These are phyloP conservation scores for Theonella swinhoei DNA, from an alignment of 37 sponge, comb jelly and placozoan species.

Conservation along the genomic window DNA sequence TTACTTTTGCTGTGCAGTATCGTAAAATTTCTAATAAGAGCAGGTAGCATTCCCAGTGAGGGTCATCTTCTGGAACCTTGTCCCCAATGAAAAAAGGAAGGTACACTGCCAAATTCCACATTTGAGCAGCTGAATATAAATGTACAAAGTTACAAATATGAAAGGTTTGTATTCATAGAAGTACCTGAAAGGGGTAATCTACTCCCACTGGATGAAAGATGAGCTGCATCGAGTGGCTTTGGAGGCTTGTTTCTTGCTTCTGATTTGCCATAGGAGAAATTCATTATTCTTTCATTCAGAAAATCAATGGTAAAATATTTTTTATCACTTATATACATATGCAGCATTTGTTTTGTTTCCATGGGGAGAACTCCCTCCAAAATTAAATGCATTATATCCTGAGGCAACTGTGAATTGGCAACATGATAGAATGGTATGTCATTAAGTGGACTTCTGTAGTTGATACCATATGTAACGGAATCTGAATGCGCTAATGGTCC, in stretches of 20 bases:
- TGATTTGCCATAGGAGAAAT: constrained; percentile 23
- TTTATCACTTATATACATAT: background rate
- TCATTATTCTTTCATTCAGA: no score
- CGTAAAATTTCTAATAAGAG: constrained; percentile 21
- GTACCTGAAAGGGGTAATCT: no score
- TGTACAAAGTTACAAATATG: no score
- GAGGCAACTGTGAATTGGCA: constrained; percentile 38
- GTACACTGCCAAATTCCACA: constrained; percentile 5
- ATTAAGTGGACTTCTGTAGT: constrained; percentile 31
- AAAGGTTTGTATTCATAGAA: no score
- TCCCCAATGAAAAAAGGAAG: constrained; percentile 24
- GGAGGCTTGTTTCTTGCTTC: constrained; percentile 41
- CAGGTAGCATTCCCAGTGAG: constrained; percentile 41
- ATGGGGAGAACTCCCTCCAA: constrained; percentile 45
- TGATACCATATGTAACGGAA: constrained; percentile 54
- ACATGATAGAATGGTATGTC: constrained; percentile 48
- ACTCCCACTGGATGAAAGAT: no score
- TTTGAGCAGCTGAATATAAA: no score
- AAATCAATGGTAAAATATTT: no score
- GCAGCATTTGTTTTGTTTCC: constrained; percentile 17
- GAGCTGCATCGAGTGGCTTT: background rate
- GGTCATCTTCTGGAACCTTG: constrained; percentile 20
- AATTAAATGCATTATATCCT: constrained; percentile 59
- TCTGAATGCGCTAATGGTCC: background rate
- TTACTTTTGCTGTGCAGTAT: background rate